A percentile compares a stretch with the other conserved stretches of the same genome.
Evolutionary conservation across 1,140 invertebrate genomes (phyloP).

Genomic region (Achroia grisella): DNA sequence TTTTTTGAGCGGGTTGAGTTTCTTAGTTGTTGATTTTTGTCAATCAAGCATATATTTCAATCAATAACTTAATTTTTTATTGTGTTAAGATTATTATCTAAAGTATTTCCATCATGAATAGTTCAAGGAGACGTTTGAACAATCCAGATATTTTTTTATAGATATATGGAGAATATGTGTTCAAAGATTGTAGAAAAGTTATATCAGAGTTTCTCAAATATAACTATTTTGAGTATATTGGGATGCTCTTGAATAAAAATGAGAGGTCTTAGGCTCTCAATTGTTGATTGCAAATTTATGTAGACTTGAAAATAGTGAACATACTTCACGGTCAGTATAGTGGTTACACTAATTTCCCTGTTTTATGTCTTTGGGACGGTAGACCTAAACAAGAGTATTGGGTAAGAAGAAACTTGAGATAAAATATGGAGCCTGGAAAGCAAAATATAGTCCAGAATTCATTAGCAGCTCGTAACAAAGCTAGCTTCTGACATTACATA

Average conservation of each 20-base stretch:
- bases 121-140: conserved; percentile 16
- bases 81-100: conserved; percentile 5
- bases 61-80: conserved; percentile 12
- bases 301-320: conserved; percentile 11
- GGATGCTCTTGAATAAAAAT: conserved; percentile 14
- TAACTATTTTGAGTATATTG: conserved; percentile 14
- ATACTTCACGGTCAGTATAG: conserved; percentile 9
- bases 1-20: too few relatives aligned
- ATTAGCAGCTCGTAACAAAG: background rate
- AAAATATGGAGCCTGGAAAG: background rate
- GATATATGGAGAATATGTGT: conserved; percentile 18
- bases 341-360: conserved; percentile 2
- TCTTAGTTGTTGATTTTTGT: too few relatives aligned
- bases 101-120: conserved; percentile 14
- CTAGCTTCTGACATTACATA: conserved; percentile 29
- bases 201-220: conserved; percentile 18
- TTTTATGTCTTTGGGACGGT: background rate
- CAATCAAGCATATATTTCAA: too few relatives aligned
- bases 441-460: background rate
- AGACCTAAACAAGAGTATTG: background rate
- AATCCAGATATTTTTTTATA: conserved; percentile 15
- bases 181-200: conserved; percentile 18
- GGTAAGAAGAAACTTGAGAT: background rate
- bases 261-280: conserved; percentile 8
- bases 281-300: conserved; percentile 2